Conservation (phyloP, 2,113 vertebrate genomes). For the Callorhinus ursinus region DNA sequence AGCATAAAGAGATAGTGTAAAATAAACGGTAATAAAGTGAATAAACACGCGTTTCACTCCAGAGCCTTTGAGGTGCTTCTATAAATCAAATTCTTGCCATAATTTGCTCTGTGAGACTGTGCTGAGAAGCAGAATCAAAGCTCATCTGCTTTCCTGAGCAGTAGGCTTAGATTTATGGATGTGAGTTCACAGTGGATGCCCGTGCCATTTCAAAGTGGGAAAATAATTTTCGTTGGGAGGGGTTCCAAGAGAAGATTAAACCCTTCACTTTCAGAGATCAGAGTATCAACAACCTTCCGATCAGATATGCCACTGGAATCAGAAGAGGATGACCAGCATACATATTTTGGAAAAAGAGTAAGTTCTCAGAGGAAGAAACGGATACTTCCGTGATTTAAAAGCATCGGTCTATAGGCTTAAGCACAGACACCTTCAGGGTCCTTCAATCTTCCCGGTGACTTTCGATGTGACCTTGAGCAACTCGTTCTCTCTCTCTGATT, state of each 20-base stretch:
- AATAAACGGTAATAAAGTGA: slow-evolving; percentile 75
- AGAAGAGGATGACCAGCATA: slow-evolving; percentile 13
- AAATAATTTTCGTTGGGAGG: slow-evolving; percentile 80
- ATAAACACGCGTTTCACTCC: slow-evolving; percentile 66
- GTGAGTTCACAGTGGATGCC: slow-evolving; percentile 75
- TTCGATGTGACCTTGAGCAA: not conserved
- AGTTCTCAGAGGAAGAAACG: not conserved
- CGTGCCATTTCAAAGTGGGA: slow-evolving; percentile 76
- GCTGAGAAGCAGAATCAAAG: slow-evolving; percentile 38
- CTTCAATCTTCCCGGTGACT: not conserved
- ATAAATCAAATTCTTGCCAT: slow-evolving; percentile 74
- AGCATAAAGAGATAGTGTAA: slow-evolving; percentile 78
- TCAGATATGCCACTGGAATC: slow-evolving; percentile 51
- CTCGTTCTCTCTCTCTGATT: not conserved
- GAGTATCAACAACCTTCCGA: slow-evolving; percentile 71
- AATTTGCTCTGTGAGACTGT: slow-evolving; percentile 64
- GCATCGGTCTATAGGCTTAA: not conserved
- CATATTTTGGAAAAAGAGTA: slow-evolving; percentile 20
- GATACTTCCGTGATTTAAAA: not conserved
- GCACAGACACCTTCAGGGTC: not conserved
- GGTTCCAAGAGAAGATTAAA: slow-evolving; percentile 82
- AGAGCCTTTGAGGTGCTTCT: slow-evolving; percentile 71
- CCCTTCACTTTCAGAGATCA: slow-evolving; percentile 72
- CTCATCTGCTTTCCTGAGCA: slow-evolving; percentile 71
- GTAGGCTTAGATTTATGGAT: slow-evolving; percentile 76